phyloP scores from a whole-genome alignment of 2,888 invertebrate genomes.

The Philhelius pedissequus region DNA sequence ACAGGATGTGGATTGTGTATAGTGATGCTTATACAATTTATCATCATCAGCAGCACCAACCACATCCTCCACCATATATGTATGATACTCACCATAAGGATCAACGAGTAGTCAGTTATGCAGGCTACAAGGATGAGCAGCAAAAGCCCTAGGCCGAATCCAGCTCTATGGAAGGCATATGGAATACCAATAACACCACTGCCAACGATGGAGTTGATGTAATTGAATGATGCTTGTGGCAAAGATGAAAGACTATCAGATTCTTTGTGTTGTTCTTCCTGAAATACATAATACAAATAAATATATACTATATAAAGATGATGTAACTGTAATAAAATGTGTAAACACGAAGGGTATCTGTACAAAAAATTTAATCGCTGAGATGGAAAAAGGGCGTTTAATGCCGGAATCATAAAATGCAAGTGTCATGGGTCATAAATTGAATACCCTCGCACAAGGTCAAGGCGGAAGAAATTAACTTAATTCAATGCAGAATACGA shows the following conservation, averaged over 20 bases:
- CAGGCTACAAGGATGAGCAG: conserved; percentile 86
- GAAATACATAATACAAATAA: conserved; percentile 14
- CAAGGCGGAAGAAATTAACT: not conserved
- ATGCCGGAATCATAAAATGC: not conserved
- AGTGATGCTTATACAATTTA: conserved; percentile 25
- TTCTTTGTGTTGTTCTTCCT: conserved; percentile 59
- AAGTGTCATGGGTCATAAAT: not conserved
- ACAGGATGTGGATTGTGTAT: not conserved
- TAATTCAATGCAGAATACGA: not conserved
- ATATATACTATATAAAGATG: not conserved
- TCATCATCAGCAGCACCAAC: conserved; percentile 24
- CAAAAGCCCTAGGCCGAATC: conserved; percentile 87
- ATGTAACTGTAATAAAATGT: not conserved
- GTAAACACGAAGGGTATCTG: not conserved
- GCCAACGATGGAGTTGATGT: conserved; percentile 92
- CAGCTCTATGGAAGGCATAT: conserved; percentile 89
- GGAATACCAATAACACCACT: conserved; percentile 92
- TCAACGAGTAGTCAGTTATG: conserved; percentile 89
- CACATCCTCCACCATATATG: not conserved
- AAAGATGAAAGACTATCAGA: conserved; percentile 83
- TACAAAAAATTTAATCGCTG: not conserved
- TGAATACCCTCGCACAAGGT: not conserved
- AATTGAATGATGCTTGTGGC: conserved; percentile 90
- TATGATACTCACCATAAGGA: conserved; percentile 84
- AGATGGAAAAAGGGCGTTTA: not conserved